Base-by-base conservation (phyloP, 1,140 invertebrate species). In the Oncopodura yosiiana region DNA sequence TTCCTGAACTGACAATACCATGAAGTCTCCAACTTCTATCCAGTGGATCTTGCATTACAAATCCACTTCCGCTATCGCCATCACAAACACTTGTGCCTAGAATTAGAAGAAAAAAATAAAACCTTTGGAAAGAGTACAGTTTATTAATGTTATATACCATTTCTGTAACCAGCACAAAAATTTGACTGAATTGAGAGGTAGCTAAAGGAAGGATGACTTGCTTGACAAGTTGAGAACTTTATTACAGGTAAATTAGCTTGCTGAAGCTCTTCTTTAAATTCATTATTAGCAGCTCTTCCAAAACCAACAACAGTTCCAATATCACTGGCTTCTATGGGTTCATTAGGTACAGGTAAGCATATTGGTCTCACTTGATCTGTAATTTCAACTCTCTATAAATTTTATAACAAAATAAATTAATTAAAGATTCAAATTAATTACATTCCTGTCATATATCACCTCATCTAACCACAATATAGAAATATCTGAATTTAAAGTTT, bases 81-180 rank as follows among this genome's bases (percentile, higher is more conserved):
- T 42, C 39, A 6, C 39, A 44, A 0, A 41, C 12, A 19, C 4
- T 24, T 24, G 21, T 45, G 18, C 30, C 30, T 34, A 34, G 21
- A 29, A 18, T 45, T 45, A 3, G 11, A 41, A 41, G 18, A 8
- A 8, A 8, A 34, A 6, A 34, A 8, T 34, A 34, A 34, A 34
- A 34, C 14, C 32, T 14, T 34, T 34, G 14, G 14, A 34, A 34
- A 8, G 6, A 34, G 14, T 34, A 8, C 14, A 34, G 14, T 8
- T 8, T 8, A 41, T 41, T 41, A 12, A 41, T 6, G 18, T 5
- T 11, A 19, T 4, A 9, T 56, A 26, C 53, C 53, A 18, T 56
- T 56, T 32, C 48, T 34, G 32, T 57, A 51, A 29, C 55, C 55
- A 9, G 55, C 55, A 44, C 55, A 57, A 37, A 57, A 57, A 2